Conservation (phyloP, 64 coral and sea anemone species). For the Stichodactyla mertensii region DNA sequence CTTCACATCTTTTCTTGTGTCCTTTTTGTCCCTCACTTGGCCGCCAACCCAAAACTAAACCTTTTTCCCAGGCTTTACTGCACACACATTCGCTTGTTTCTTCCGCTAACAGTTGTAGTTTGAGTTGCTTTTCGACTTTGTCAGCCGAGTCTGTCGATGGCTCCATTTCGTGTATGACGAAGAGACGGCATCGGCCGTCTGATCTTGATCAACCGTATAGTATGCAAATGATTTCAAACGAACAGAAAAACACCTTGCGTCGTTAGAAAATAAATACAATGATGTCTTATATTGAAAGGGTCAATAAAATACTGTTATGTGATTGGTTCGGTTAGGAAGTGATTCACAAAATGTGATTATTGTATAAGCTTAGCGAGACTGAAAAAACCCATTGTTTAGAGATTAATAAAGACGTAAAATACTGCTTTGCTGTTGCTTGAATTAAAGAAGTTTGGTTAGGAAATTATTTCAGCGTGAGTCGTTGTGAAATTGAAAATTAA, state of each 20-base stretch:
- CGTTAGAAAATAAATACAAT: background rate
- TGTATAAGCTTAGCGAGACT: background rate
- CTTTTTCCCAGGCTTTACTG: slow-evolving; percentile 21
- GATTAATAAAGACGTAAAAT: background rate
- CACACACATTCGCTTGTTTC: slow-evolving; percentile 59
- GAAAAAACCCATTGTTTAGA: background rate
- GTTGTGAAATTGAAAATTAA: no score
- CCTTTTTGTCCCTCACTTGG: slow-evolving; percentile 31
- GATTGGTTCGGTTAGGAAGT: background rate
- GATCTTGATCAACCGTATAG: background rate
- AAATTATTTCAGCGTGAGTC: background rate
- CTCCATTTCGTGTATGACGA: background rate
- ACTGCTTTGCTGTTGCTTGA: background rate
- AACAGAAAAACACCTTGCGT: background rate
- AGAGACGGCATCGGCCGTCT: background rate
- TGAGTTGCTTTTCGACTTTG: slow-evolving; percentile 38
- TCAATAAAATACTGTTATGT: background rate
- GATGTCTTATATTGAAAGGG: background rate
- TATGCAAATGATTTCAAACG: slow-evolving; percentile 2
- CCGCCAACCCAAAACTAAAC: slow-evolving; percentile 55
- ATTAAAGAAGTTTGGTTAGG: background rate
- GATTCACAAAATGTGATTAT: slow-evolving; percentile 11
- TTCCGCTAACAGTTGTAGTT: slow-evolving; percentile 23
- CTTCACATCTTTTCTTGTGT: slow-evolving; percentile 28
- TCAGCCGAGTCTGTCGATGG: slow-evolving; percentile 24